phyloP scores from a whole-genome alignment of 2,888 invertebrate genomes.

The Trichacis sp. region DNA sequence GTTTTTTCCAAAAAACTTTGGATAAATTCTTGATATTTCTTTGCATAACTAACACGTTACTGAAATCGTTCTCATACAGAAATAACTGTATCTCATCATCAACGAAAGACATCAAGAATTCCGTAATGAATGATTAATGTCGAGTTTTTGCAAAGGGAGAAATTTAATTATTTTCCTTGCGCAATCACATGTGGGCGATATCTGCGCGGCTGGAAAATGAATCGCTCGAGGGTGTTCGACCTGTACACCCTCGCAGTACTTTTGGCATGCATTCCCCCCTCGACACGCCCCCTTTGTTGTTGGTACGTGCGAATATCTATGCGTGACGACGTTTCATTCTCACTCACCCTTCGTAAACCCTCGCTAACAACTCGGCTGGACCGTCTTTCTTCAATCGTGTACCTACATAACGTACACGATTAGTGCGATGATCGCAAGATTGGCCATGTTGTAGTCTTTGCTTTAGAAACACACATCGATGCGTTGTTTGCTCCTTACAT shows the following conservation, averaged over 20 bases:
- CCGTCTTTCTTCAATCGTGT: conserved; percentile 1
- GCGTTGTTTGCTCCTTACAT: not conserved
- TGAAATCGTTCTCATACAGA: too few species aligned
- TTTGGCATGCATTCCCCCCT: conserved; percentile 1
- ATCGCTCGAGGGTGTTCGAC: conserved; percentile 1
- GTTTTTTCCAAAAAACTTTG: too few species aligned
- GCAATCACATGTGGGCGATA: not conserved
- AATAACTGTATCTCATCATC: too few species aligned
- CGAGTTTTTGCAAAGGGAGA: not conserved
- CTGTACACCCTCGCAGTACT: conserved; percentile 1
- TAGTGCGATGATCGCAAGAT: not conserved
- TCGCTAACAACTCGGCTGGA: conserved; percentile 1
- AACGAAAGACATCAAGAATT: too few species aligned
- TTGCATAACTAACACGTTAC: too few species aligned
- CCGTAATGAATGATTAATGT: too few species aligned
- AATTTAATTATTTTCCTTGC: not conserved
- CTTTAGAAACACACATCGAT: not conserved
- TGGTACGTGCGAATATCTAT: conserved; percentile 10
- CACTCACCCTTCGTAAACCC: conserved; percentile 3
- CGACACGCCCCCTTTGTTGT: conserved; percentile 6
- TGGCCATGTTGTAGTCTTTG: not conserved
- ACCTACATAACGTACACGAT: too few species aligned
- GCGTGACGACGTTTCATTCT: conserved; percentile 8
- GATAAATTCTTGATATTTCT: too few species aligned
- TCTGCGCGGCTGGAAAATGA: not conserved